Conservation (phyloP, 2,888 invertebrate species). For the Cepaea hortensis region DNA sequence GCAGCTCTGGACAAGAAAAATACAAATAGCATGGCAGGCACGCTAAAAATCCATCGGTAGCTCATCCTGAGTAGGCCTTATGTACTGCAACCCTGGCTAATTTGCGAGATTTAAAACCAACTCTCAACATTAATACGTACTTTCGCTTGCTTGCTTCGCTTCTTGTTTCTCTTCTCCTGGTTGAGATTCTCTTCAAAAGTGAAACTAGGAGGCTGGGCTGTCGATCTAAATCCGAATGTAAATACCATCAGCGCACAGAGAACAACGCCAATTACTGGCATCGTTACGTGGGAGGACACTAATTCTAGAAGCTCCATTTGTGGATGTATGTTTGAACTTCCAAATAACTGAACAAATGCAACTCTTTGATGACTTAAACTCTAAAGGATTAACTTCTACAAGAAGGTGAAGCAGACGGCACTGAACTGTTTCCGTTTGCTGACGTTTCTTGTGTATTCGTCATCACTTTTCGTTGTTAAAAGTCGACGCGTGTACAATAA, state of each 20-base stretch:
- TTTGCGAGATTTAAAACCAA: no score
- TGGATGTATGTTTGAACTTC: neutral
- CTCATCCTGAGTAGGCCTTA: no score
- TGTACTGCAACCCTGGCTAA: no score
- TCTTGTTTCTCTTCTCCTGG: constrained; percentile 54
- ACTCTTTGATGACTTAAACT: no score
- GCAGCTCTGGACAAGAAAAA: no score
- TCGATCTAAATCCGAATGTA: constrained; percentile 87
- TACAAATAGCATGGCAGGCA: no score
- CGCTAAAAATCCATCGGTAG: no score
- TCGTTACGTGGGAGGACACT: constrained; percentile 78
- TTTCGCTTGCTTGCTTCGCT: constrained; percentile 62
- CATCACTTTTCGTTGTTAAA: constrained; percentile 50
- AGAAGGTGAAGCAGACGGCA: constrained; percentile 45
- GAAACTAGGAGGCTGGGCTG: constrained; percentile 82
- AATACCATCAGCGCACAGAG: constrained; percentile 85
- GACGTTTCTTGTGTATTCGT: constrained; percentile 68
- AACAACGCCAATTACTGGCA: constrained; percentile 82
- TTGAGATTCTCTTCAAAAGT: constrained; percentile 63
- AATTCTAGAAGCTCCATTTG: constrained; percentile 73
- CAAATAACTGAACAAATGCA: no score
- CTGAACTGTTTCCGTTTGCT: constrained; percentile 54
- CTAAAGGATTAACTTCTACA: neutral
- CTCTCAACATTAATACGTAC: constrained; percentile 49
- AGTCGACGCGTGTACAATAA: no score